Percentiles rank a stretch among this genome's conserved stretches.
Conservation (phyloP, 2,113 vertebrate genomes). For the Numenius arquata region DNA sequence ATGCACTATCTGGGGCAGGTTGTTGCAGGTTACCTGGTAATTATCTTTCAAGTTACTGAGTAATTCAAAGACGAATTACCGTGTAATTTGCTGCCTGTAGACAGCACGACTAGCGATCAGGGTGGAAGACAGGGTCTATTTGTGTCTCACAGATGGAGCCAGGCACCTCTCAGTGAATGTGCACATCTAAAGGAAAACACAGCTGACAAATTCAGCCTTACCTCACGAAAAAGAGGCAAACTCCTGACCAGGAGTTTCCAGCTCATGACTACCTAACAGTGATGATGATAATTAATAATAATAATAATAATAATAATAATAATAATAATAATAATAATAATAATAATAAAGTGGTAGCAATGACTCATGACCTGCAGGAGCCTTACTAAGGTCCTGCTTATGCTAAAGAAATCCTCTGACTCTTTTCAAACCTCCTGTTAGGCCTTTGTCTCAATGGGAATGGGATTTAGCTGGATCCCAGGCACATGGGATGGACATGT, state of each 20-base stretch:
- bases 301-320: background rate
- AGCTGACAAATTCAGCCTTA: background rate
- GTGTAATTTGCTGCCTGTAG: conserved; percentile 31
- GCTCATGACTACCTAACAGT: background rate
- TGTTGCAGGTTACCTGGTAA: conserved; percentile 34
- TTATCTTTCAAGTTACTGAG: conserved; percentile 46
- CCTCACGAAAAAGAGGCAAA: background rate
- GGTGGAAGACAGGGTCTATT: background rate
- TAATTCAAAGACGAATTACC: conserved; percentile 40
- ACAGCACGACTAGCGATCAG: background rate
- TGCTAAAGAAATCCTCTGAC: background rate
- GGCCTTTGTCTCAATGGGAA: background rate
- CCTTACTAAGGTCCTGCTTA: background rate
- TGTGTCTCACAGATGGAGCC: background rate
- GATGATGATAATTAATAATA: background rate
- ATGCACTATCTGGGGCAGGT: conserved; percentile 3
- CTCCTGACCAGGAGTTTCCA: background rate
- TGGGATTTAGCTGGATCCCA: background rate
- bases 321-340: background rate
- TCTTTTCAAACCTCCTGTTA: background rate
- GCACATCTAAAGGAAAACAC: background rate
- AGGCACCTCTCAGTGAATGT: background rate
- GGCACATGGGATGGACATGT: rapidly evolving
- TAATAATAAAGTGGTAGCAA: background rate
- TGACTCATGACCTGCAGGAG: background rate